Percentiles rank a stretch among this genome's conserved stretches.
phyloP scores from a whole-genome alignment of 2,113 vertebrate species.

The Eolophus roseicapilla region DNA sequence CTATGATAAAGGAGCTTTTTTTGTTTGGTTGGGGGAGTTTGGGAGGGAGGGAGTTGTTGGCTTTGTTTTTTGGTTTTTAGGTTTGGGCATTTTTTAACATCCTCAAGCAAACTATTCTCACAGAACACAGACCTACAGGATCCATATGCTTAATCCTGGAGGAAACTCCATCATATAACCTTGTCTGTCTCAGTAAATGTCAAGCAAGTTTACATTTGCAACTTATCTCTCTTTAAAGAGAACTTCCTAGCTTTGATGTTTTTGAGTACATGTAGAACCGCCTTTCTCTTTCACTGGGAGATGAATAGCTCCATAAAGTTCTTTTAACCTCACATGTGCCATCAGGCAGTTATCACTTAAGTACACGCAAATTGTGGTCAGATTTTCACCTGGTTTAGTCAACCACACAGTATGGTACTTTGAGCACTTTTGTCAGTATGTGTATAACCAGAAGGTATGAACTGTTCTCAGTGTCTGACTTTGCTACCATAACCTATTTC shows the following conservation, averaged over 20 bases:
- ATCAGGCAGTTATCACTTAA: neutral
- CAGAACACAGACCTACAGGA: neutral
- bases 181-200: neutral
- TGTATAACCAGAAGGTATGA: neutral
- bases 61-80: neutral
- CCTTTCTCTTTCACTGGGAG: neutral
- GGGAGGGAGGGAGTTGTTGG: neutral
- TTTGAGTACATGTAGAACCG: neutral
- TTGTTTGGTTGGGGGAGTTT: neutral
- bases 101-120: neutral
- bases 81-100: neutral
- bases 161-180: neutral
- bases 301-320: neutral
- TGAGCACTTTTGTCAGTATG: neutral
- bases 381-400: neutral
- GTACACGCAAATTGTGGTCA: neutral
- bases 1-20: neutral
- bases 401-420: neutral
- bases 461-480: neutral
- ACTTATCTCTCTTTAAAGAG: neutral
- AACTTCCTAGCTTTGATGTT: neutral
- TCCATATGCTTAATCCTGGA: neutral
- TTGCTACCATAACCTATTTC: neutral
- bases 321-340: neutral
- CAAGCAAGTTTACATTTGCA: neutral